phyloP scores from a whole-genome alignment of 1,140 invertebrate genomes.

The Cydia amplana region DNA sequence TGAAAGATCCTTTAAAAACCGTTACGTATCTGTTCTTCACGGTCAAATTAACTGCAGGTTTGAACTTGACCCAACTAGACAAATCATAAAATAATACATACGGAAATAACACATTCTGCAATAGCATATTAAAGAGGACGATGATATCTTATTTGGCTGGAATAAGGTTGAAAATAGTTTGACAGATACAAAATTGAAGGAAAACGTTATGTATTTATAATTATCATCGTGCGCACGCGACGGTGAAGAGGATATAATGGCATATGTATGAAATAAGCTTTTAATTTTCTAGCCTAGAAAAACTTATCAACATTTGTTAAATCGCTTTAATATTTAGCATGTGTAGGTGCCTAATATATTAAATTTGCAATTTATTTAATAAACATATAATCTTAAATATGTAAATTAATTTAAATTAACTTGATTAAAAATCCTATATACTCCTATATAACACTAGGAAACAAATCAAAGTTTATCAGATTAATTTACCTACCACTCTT shows the following conservation, averaged over 20 bases:
- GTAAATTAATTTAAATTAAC: too few species aligned
- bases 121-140: too few species aligned
- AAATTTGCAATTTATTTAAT: too few species aligned
- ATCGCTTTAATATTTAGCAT: too few species aligned
- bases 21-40: slow-evolving; percentile 41
- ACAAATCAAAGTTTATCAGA: too few species aligned
- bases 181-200: background rate
- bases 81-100: slow-evolving; percentile 40
- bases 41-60: slow-evolving; percentile 56
- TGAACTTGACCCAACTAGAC: slow-evolving; percentile 62
- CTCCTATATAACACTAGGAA: too few species aligned
- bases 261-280: background rate
- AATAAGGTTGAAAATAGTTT: background rate
- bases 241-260: slow-evolving; percentile 11
- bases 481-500: too few species aligned
- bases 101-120: slow-evolving; percentile 17
- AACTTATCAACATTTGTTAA: too few species aligned
- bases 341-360: too few species aligned
- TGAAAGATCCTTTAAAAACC: background rate
- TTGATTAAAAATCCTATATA: too few species aligned
- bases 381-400: too few species aligned
- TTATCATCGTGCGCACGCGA: slow-evolving; percentile 37
- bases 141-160: background rate
- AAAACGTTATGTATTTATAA: background rate
- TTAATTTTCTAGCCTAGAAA: background rate